Conservation (phyloP, 2,113 vertebrate species). For the Phaethon lepturus region DNA sequence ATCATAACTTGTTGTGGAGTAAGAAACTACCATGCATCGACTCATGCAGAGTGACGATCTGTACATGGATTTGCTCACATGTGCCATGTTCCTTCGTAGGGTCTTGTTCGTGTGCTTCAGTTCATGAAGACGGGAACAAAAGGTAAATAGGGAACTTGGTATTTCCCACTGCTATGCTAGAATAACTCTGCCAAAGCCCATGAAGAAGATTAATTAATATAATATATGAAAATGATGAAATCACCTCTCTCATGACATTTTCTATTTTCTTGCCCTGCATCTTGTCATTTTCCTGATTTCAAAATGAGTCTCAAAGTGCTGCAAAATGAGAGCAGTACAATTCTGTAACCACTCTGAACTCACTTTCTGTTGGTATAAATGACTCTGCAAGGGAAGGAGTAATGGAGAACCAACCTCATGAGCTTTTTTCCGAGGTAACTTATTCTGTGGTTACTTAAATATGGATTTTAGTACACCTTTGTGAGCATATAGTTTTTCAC, state of each 20-base stretch:
- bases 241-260: neutral
- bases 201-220: neutral
- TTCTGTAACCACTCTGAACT: neutral
- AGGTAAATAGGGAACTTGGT: neutral
- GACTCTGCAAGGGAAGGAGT: neutral
- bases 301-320: neutral
- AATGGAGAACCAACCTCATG: neutral
- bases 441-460: neutral
- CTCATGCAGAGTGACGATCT: no score
- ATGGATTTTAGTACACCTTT: neutral
- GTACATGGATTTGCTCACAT: fast-evolving
- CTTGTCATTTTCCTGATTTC: neutral
- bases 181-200: neutral
- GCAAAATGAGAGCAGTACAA: neutral
- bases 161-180: neutral
- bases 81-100: neutral
- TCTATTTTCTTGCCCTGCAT: fast-evolving
- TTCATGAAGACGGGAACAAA: neutral
- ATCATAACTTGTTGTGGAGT: neutral
- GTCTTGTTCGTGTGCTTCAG: neutral
- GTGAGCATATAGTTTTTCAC: slow-evolving; percentile 22
- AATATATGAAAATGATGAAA: neutral
- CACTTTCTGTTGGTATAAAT: neutral
- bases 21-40: fast-evolving
- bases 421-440: neutral